Evolutionary conservation across 2,113 vertebrate genomes (phyloP).

Genomic region (Bos indicus): DNA sequence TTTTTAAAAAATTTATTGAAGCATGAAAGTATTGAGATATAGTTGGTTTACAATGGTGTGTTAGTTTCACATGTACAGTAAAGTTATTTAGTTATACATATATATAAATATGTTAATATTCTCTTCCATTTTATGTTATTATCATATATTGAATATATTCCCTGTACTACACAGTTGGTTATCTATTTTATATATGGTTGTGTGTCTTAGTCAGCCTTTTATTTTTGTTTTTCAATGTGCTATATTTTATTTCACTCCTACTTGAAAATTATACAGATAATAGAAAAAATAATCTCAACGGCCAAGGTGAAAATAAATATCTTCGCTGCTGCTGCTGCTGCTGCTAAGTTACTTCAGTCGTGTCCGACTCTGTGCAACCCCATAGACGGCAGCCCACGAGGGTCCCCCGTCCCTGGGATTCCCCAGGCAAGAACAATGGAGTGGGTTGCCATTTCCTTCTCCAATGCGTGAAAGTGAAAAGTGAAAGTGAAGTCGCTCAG

Average conservation of each 20-base stretch:
- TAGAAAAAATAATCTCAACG: neutral
- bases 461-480: too few relatives aligned
- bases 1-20: neutral
- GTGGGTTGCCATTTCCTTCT: too few relatives aligned
- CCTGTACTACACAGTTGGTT: neutral
- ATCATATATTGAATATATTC: neutral
- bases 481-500: too few relatives aligned
- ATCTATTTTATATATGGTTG: neutral
- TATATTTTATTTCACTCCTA: neutral
- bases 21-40: neutral
- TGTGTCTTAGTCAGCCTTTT: neutral
- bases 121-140: neutral
- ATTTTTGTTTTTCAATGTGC: neutral
- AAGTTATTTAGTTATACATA: neutral
- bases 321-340: neutral
- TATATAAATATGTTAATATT: neutral
- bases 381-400: too few relatives aligned
- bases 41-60: neutral
- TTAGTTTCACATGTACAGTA: rapidly evolving
- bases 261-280: neutral
- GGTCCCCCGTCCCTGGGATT: too few relatives aligned
- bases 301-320: neutral
- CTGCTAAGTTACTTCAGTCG: too few relatives aligned
- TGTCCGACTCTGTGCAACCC: too few relatives aligned
- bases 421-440: too few relatives aligned